phyloP scores from a whole-genome alignment of 1,140 invertebrate species.

The Brachionus asplanchnoidis region DNA sequence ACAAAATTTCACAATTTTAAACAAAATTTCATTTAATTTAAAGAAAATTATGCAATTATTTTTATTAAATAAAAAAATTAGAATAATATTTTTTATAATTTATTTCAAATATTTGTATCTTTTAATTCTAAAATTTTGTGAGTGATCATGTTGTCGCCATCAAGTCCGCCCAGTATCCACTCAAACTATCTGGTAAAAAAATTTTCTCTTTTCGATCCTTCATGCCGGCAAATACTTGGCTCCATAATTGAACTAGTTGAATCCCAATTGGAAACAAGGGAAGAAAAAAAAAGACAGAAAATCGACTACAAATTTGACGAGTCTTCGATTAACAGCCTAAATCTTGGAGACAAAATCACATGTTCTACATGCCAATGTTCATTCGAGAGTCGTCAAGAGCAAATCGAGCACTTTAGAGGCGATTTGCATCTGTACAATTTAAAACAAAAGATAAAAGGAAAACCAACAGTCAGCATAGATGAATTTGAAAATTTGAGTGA shows the following conservation, averaged over 20 bases:
- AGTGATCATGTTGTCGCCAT: not conserved
- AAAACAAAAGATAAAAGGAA: conserved; percentile 46
- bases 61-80: not conserved
- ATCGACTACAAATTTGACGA: not conserved
- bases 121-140: not conserved
- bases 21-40: not conserved
- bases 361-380: conserved; percentile 14
- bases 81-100: not conserved
- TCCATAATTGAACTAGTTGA: not conserved
- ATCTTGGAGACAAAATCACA: not conserved
- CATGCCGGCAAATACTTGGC: not conserved
- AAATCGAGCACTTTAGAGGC: conserved; percentile 60
- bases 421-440: conserved; percentile 54
- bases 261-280: not conserved
- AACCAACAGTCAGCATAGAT: conserved; percentile 45
- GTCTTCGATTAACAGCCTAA: not conserved
- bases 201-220: not conserved
- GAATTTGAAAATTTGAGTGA: conserved; percentile 60
- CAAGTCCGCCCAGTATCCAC: not conserved
- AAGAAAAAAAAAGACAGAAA: not conserved
- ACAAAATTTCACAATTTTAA: not conserved
- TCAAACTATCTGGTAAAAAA: not conserved
- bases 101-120: not conserved
- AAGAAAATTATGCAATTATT: not conserved
- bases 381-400: not conserved